These are phyloP conservation scores for Pachliopta kotzebuea DNA, from an alignment of 2,888 invertebrate genomes.

Conservation along the genomic window DNA sequence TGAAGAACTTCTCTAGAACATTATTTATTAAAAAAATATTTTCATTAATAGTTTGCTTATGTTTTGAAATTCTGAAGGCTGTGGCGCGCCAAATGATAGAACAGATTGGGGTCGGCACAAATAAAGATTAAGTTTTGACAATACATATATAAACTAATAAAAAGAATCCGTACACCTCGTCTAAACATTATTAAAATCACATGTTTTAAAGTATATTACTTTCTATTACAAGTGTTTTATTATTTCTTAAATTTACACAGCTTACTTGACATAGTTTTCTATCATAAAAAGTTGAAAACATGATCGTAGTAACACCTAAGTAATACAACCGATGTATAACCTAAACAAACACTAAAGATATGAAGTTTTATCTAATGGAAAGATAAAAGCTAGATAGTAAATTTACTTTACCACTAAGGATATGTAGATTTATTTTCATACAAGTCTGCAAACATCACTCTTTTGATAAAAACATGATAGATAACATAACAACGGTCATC, in stretches of 20 bases:
- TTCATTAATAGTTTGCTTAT: conserved; percentile 11
- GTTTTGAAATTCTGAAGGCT: conserved; percentile 30
- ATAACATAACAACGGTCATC: conserved; percentile 65
- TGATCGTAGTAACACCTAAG: conserved; percentile 47
- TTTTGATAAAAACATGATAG: conserved; percentile 79
- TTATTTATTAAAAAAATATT: neutral
- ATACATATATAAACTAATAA: conserved; percentile 18
- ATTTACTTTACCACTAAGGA: conserved; percentile 70
- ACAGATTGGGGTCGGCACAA: conserved; percentile 39
- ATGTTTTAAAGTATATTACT: conserved; percentile 15
- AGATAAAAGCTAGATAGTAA: conserved; percentile 62
- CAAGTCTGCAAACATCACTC: conserved; percentile 70
- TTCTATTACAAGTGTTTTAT: conserved; percentile 17
- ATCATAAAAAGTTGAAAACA: conserved; percentile 68
- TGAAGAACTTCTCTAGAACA: no score
- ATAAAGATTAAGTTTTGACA: conserved; percentile 29
- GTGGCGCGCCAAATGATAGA: conserved; percentile 37
- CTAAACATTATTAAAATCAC: conserved; percentile 1
- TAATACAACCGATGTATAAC: conserved; percentile 53
- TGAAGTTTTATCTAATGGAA: conserved; percentile 48
- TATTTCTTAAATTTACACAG: neutral
- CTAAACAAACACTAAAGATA: conserved; percentile 55
- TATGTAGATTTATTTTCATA: conserved; percentile 61
- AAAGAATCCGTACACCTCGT: conserved; percentile 7
- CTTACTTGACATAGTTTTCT: conserved; percentile 40